Evolutionary conservation across 2,888 invertebrate genomes (phyloP).

Genomic region (Scrobipalpa costella): DNA sequence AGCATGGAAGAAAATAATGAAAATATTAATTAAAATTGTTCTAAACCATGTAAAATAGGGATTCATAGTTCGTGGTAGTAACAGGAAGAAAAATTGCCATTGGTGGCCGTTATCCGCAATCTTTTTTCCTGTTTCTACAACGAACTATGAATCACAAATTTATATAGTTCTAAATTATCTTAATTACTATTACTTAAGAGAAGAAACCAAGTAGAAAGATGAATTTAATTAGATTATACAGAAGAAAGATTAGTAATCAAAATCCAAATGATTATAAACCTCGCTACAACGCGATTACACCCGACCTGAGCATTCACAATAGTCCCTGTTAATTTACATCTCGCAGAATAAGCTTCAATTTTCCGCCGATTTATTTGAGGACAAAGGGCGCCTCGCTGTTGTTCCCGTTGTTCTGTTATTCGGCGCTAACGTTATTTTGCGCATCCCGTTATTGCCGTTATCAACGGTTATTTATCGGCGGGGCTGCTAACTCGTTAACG

Average conservation of each 20-base stretch:
- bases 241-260: background rate
- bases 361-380: conserved; percentile 21
- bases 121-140: no score
- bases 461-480: conserved; percentile 24
- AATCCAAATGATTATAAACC: background rate
- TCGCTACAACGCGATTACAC: conserved; percentile 4
- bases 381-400: conserved; percentile 6
- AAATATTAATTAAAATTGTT: no score
- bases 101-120: no score
- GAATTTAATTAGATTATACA: no score
- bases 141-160: no score
- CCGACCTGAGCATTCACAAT: conserved; percentile 15
- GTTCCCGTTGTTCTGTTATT: conserved; percentile 18
- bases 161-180: no score
- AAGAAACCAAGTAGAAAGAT: background rate
- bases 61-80: no score
- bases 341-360: conserved; percentile 22
- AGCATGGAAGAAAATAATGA: no score
- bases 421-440: conserved; percentile 11
- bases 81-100: no score
- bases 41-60: no score
- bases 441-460: conserved; percentile 21
- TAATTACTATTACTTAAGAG: no score
- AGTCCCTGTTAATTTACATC: conserved; percentile 20
- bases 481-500: conserved; percentile 26